phyloP scores from a whole-genome alignment of 2,888 invertebrate species.

The Stenotaenia linearis region DNA sequence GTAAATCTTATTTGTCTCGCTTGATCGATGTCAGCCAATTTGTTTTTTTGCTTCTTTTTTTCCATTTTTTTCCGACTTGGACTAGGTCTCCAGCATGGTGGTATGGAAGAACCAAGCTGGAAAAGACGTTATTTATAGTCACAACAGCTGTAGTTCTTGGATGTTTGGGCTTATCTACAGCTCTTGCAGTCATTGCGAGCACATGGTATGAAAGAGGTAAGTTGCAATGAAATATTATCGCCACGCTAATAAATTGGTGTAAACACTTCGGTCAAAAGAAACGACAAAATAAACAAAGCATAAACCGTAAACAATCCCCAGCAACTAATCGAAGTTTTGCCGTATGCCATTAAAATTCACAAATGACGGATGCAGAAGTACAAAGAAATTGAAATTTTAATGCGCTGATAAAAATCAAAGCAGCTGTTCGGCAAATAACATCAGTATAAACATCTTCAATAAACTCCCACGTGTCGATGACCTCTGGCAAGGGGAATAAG shows the following conservation, averaged over 20 bases:
- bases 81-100: slow-evolving; percentile 60
- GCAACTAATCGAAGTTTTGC: too few relatives aligned
- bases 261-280: background rate
- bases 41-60: background rate
- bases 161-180: slow-evolving; percentile 58
- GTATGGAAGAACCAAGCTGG: slow-evolving; percentile 67
- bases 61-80: too few relatives aligned
- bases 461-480: background rate
- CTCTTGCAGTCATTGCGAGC: slow-evolving; percentile 52
- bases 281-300: background rate
- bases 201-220: slow-evolving; percentile 26
- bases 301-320: too few relatives aligned
- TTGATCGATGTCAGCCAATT: background rate
- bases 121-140: slow-evolving; percentile 60
- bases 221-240: background rate
- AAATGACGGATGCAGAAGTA: background rate
- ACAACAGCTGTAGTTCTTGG: slow-evolving; percentile 57
- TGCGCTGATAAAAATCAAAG: background rate
- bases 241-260: background rate
- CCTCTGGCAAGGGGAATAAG: background rate
- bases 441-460: background rate
- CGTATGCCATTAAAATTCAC: slow-evolving; percentile 38
- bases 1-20: background rate
- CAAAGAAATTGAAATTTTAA: background rate
- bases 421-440: background rate